A percentile compares a stretch with the other conserved stretches of the same genome.
Conservation (phyloP, 2,797 vertebrate species). For the Ficedula albicollis region DNA sequence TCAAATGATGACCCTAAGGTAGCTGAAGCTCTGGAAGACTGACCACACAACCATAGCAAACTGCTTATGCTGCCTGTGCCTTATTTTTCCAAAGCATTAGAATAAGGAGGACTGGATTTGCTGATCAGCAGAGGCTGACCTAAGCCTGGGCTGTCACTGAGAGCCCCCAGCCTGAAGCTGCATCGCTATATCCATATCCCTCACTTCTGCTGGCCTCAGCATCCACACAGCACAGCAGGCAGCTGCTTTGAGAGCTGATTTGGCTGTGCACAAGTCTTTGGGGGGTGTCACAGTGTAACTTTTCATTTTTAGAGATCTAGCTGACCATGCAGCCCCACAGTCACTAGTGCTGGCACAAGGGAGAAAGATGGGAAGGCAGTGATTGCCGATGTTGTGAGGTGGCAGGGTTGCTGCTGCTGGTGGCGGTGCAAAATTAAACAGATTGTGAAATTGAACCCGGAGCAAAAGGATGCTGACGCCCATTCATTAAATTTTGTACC, state of each 20-base stretch:
- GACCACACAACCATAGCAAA: background rate
- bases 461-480: constrained; percentile 32
- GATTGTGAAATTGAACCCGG: constrained; percentile 2
- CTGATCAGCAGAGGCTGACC: constrained; percentile 49
- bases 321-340: constrained; percentile 22
- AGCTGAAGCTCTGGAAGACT: background rate
- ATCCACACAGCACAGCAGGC: background rate
- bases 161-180: background rate
- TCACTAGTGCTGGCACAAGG: background rate
- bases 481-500: constrained; percentile 40
- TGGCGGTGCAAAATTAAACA: background rate
- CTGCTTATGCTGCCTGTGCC: background rate
- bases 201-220: constrained; percentile 51
- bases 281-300: background rate
- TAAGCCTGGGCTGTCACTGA: constrained; percentile 5
- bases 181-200: background rate
- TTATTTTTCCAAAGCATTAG: background rate
- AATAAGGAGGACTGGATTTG: background rate
- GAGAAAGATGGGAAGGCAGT: background rate
- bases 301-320: constrained; percentile 35
- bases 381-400: background rate
- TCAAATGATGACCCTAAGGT: background rate
- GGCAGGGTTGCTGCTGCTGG: background rate
- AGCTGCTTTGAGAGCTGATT: constrained; percentile 44
- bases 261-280: constrained; percentile 26